These are phyloP conservation scores for Chlorospingus semifuscus DNA, from an alignment of 2,797 vertebrate species.

Conservation along the genomic window DNA sequence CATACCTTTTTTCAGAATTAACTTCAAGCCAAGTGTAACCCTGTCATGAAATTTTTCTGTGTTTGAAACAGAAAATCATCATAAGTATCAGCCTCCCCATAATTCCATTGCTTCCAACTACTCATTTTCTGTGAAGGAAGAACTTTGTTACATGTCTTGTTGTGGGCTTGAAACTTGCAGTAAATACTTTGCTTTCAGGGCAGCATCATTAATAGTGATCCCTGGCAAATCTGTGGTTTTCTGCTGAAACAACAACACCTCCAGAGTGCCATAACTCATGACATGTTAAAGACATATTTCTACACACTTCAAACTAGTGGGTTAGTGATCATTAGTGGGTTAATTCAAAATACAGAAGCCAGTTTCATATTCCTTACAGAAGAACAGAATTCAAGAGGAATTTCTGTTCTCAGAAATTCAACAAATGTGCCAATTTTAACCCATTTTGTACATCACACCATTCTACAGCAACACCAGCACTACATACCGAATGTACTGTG, in stretches of 20 bases:
- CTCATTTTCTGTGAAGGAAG: not conserved
- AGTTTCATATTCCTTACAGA: not conserved
- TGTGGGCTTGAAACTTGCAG: not conserved
- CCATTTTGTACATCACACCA: not conserved
- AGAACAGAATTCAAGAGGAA: not conserved
- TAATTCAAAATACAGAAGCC: not conserved
- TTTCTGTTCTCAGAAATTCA: not conserved
- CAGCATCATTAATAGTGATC: not conserved
- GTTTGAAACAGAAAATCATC: not conserved
- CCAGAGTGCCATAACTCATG: not conserved
- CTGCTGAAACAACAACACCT: not conserved
- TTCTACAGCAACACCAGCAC: not conserved
- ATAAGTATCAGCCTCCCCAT: not conserved
- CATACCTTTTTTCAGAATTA: not conserved
- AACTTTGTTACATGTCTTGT: not conserved
- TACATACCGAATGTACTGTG: conserved; percentile 94
- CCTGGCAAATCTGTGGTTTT: not conserved
- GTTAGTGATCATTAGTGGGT: not conserved
- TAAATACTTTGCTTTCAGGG: not conserved
- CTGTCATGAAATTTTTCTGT: not conserved
- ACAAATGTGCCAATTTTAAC: not conserved
- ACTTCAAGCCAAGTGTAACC: not conserved
- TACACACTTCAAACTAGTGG: not conserved
- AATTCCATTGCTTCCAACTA: not conserved
- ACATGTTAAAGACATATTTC: not conserved